Evolutionary conservation across 2,888 invertebrate species (phyloP).

Genomic region (Thera britannica): DNA sequence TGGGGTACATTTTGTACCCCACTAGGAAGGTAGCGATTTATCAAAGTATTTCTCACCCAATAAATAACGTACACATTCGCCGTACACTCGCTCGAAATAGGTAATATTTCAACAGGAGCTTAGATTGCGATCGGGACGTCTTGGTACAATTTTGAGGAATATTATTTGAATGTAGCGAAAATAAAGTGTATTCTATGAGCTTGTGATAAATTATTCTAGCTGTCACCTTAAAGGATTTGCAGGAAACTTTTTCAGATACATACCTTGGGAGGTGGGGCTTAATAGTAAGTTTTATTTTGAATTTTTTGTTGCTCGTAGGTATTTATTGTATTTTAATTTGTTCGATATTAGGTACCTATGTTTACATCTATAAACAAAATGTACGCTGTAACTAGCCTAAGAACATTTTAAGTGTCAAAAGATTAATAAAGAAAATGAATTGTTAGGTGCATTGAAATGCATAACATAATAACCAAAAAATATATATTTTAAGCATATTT

Average conservation of each 20-base stretch:
- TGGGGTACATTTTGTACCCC: slow-evolving; percentile 35
- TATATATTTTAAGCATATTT: too few species aligned
- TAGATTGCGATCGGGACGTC: slow-evolving; percentile 51
- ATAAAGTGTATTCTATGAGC: slow-evolving; percentile 32
- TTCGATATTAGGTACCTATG: too few species aligned
- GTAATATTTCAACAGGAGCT: slow-evolving; percentile 58
- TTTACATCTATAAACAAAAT: too few species aligned
- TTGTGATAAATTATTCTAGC: slow-evolving; percentile 23
- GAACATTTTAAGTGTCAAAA: too few species aligned
- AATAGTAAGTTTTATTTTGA: too few species aligned
- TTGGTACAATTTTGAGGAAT: slow-evolving; percentile 34
- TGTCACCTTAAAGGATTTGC: slow-evolving; percentile 20
- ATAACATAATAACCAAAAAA: too few species aligned
- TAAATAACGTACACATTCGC: slow-evolving; percentile 71
- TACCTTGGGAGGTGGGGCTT: too few species aligned
- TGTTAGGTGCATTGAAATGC: too few species aligned
- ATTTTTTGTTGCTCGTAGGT: too few species aligned
- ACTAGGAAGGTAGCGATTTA: slow-evolving; percentile 63
- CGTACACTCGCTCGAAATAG: slow-evolving; percentile 57
- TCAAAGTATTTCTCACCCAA: slow-evolving; percentile 79
- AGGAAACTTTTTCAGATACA: background rate
- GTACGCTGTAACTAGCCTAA: too few species aligned
- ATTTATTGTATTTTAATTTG: too few species aligned
- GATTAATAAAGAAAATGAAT: too few species aligned
- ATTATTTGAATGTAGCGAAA: slow-evolving; percentile 35